These are phyloP conservation scores for Momotus momota DNA, from an alignment of 2,797 vertebrate species.

Conservation along the genomic window DNA sequence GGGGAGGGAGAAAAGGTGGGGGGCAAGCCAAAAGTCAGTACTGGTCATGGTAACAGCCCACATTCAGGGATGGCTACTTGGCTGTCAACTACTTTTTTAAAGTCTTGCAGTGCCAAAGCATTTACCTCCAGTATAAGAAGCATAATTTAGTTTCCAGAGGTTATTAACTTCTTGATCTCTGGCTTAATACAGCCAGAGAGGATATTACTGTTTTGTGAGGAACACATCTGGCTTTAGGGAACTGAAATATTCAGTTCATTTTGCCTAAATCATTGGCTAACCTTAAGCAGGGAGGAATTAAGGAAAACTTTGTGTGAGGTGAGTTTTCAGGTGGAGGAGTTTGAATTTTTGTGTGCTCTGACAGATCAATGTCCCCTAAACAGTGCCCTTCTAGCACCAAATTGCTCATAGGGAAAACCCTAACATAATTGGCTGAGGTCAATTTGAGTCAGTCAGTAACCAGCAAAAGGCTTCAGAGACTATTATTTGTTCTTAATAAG, in stretches of 20 bases:
- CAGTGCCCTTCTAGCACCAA: neutral
- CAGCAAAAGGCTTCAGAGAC: neutral
- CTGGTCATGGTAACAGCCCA: neutral
- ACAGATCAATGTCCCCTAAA: neutral
- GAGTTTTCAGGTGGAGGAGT: neutral
- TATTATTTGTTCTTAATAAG: neutral
- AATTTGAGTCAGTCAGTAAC: neutral
- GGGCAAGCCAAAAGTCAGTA: neutral
- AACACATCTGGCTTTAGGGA: neutral
- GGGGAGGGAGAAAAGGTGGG: neutral
- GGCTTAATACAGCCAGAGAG: neutral
- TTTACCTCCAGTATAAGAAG: neutral
- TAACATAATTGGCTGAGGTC: neutral
- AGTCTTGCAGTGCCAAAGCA: neutral
- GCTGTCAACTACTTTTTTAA: neutral
- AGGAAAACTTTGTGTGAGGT: neutral
- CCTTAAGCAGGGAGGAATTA: neutral
- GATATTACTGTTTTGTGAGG: neutral
- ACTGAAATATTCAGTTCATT: neutral
- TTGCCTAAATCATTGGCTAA: neutral
- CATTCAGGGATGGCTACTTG: fast-evolving
- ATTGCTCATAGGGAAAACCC: neutral
- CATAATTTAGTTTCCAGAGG: neutral
- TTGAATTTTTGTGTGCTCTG: neutral
- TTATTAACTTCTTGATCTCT: neutral